Base-by-base conservation (phyloP, 2,113 vertebrate genomes). In the Crotophaga sulcirostris region DNA sequence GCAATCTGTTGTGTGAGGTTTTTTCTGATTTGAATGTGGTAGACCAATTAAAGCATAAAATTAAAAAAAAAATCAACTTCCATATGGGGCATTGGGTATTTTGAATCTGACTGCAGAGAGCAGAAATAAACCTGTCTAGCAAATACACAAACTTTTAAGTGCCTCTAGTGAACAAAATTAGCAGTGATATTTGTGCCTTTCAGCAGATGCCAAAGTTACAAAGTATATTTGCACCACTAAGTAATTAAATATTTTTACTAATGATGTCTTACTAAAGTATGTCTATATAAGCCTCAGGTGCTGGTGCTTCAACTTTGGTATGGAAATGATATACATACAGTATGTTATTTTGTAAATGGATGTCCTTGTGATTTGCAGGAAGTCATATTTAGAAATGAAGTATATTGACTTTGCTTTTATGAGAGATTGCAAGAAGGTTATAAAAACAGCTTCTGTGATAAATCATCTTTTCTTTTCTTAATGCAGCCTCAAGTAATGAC, bases 281-380 rank as follows among this genome's bases (percentile, higher is more conserved):
- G 38, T 23, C 4, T 84, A 7, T 81, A 58, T 55, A 89, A 81
- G 19, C 13, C 29, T 10, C 11, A 79, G n/a, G 18, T 87, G 42
- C 59, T 82, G 24, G 6, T 63, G 13, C 31, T 94, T 34, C 28
- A 74, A 5, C 52, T 89, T 28, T 64, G 34, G 28, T 78, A 40
- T 16, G 23, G 49, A 81, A 84, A 38, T 60, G 13, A 74, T 84
- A 92, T 15, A 26, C 36, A n/a, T 86, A 20, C 20, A 56, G 8
- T 52, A 28, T 83, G 33, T 24, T 18, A 56, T 80, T 86, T 47
- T 81, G 47, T 60, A 60, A 58, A 66, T 95, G 55, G 83, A 54
- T 55, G 34, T 86, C 79, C 31, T 52, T 91, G 75, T 88, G 59
- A 86, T 93, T 95, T 95, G 29, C 82, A 74, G 72, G 64, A 96